These are phyloP conservation scores for Conger conger DNA, from an alignment of 2,113 vertebrate genomes.

Conservation along the genomic window DNA sequence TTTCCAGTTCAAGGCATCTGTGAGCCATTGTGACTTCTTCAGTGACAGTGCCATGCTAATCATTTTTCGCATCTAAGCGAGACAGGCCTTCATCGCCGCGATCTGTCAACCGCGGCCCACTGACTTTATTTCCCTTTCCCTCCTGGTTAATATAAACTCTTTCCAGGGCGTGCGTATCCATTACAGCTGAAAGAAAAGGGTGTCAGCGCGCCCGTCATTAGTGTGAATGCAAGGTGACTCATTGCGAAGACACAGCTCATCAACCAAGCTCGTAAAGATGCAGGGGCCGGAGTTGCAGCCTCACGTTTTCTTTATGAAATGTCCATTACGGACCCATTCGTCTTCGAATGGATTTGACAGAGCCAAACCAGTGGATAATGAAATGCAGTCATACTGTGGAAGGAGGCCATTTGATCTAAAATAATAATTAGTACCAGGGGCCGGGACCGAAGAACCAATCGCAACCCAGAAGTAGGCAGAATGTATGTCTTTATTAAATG, in stretches of 20 bases:
- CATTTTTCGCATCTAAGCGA: not conserved
- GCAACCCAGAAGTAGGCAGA: too few species aligned
- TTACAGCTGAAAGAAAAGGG: not conserved
- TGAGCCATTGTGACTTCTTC: not conserved
- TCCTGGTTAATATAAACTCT: not conserved
- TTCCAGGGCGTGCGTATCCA: not conserved
- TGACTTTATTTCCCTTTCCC: not conserved
- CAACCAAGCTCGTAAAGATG: not conserved
- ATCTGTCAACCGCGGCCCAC: not conserved
- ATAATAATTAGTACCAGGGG: too few species aligned
- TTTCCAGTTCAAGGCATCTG: not conserved
- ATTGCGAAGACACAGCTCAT: conserved; percentile 9
- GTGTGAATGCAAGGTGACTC: conserved; percentile 10
- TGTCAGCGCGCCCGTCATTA: not conserved
- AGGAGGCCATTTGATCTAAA: conserved; percentile 61
- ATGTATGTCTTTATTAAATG: too few species aligned
- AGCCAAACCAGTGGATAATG: conserved; percentile 52
- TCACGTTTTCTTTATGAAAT: conserved; percentile 43
- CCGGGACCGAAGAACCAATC: too few species aligned
- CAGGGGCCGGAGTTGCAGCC: not conserved
- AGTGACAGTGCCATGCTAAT: not conserved
- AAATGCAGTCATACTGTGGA: conserved; percentile 66
- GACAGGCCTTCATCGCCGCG: not conserved
- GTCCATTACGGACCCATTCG: conserved; percentile 50
- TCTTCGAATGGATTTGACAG: conserved; percentile 48